phyloP scores from a whole-genome alignment of 2,797 vertebrate species.

The Silurus lanzhouensis region DNA sequence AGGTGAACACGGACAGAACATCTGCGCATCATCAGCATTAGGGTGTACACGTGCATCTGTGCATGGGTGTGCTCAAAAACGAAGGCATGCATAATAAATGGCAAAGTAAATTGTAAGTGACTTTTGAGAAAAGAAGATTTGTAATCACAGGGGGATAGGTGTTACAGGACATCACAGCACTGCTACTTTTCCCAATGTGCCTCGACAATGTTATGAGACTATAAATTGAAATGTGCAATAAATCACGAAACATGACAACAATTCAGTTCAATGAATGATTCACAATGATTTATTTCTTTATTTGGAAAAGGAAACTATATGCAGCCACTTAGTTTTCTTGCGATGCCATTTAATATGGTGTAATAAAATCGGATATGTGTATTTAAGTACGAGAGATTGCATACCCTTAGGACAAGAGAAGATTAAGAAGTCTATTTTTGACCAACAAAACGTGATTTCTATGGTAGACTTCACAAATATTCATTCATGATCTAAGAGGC shows the following conservation, averaged over 20 bases:
- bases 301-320: background rate
- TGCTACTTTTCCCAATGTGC: background rate
- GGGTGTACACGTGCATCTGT: conserved; percentile 26
- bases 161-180: background rate
- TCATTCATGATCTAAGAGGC: background rate
- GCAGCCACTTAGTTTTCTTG: background rate
- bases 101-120: conserved; percentile 31
- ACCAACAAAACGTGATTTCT: background rate
- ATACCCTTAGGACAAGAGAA: background rate
- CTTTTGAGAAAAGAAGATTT: conserved; percentile 11
- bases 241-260: conserved; percentile 6
- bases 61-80: conserved; percentile 30
- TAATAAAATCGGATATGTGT: background rate
- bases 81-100: conserved; percentile 35
- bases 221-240: conserved; percentile 11
- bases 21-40: conserved; percentile 37
- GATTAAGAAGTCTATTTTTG: background rate
- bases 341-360: background rate
- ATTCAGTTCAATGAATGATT: background rate
- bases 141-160: background rate
- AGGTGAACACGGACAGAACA: conserved; percentile 48
- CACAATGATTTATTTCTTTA: conserved; percentile 6
- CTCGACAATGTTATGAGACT: background rate
- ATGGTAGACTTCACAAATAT: conserved; percentile 1
- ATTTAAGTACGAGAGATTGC: background rate